Conservation (phyloP, 2,113 vertebrate genomes). For the Prionailurus viverrinus region DNA sequence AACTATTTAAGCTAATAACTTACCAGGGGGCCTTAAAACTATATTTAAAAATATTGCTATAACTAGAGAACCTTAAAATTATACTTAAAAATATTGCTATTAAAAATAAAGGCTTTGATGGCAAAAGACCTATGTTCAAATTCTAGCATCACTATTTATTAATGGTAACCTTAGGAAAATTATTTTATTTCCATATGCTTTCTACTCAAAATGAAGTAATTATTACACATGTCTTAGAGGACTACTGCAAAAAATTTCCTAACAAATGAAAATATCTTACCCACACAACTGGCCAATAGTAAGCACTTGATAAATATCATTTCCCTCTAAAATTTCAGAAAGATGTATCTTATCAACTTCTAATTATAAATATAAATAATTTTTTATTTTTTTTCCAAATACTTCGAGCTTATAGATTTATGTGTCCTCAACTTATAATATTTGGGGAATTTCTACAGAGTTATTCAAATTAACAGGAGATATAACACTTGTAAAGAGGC, state of each 20-base stretch:
- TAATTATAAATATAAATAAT: neutral
- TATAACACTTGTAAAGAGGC: neutral
- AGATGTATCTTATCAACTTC: neutral
- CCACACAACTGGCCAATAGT: neutral
- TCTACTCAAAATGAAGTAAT: neutral
- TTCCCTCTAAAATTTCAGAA: neutral
- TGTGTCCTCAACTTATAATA: neutral
- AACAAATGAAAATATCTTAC: neutral
- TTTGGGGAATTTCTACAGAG: neutral
- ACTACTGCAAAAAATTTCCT: neutral
- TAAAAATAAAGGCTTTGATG: neutral
- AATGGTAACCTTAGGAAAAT: neutral
- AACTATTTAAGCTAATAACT: neutral
- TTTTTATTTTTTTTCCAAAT: neutral
- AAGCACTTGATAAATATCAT: neutral
- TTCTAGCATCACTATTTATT: neutral
- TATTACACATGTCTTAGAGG: neutral
- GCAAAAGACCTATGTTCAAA: neutral
- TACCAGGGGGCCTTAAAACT: neutral
- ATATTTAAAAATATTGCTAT: too few relatives aligned
- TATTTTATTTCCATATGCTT: neutral
- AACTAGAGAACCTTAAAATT: neutral
- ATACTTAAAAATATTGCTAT: neutral
- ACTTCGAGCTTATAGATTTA: neutral
- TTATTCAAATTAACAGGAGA: neutral